Conservation (phyloP, 64 coral and sea anemone species). For the Actinia tenebrosa region DNA sequence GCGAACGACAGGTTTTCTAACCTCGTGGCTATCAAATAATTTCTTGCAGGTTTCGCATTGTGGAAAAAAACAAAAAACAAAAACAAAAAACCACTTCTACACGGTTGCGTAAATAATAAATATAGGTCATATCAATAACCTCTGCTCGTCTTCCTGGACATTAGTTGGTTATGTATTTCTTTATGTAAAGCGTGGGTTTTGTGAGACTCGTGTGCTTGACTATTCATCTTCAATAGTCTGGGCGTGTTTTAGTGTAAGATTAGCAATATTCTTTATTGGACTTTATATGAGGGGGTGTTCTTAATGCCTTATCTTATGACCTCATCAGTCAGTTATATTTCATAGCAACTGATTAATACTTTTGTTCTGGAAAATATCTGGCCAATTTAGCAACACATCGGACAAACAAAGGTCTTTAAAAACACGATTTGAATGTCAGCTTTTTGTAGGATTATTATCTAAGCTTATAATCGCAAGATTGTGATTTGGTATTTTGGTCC, state of each 20-base stretch:
- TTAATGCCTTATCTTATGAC: not conserved
- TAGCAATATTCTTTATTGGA: not conserved
- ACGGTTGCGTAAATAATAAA: too few relatives aligned
- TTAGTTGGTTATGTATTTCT: not conserved
- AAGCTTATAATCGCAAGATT: too few relatives aligned
- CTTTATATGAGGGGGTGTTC: not conserved
- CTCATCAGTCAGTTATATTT: not conserved
- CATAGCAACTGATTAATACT: not conserved
- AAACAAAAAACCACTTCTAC: not conserved
- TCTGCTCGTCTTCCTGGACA: not conserved
- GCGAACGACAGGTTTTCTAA: not conserved
- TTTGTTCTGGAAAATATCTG: not conserved
- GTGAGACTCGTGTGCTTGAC: not conserved
- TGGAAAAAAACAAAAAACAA: too few relatives aligned
- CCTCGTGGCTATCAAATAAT: not conserved
- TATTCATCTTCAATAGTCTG: not conserved
- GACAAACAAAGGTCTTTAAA: too few relatives aligned
- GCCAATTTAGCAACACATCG: too few relatives aligned
- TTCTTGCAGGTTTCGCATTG: not conserved
- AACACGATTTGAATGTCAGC: too few relatives aligned
- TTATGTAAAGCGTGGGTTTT: not conserved
- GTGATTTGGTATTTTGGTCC: too few relatives aligned
- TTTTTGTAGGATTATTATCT: too few relatives aligned
- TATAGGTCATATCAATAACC: too few relatives aligned
- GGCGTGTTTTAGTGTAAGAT: not conserved